Percentiles rank a stretch among this genome's conserved stretches.
phyloP scores from a whole-genome alignment of 2,888 invertebrate species.

The Agrypnus murinus region DNA sequence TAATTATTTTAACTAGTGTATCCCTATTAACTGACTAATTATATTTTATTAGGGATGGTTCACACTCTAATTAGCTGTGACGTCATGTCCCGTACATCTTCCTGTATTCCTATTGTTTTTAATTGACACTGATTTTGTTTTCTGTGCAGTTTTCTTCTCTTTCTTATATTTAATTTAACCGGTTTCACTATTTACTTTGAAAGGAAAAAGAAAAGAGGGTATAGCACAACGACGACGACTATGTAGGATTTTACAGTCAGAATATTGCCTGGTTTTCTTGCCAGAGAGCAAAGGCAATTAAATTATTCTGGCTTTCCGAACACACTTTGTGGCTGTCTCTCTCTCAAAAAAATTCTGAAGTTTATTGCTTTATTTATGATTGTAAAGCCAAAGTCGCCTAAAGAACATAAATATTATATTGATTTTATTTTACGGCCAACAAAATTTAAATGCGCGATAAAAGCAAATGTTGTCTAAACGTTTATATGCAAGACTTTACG shows the following conservation, averaged over 20 bases:
- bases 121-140: constrained; percentile 64
- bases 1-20: constrained; percentile 72
- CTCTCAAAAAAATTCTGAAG: constrained; percentile 41
- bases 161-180: too few relatives aligned
- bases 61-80: constrained; percentile 70
- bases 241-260: constrained; percentile 30
- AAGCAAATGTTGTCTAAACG: constrained; percentile 45
- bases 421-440: constrained; percentile 49
- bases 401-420: constrained; percentile 50
- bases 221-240: constrained; percentile 6
- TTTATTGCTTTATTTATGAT: constrained; percentile 51
- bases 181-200: background rate
- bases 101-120: constrained; percentile 64
- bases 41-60: constrained; percentile 69
- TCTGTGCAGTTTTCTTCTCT: too few relatives aligned
- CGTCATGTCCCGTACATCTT: constrained; percentile 68
- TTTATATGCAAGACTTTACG: constrained; percentile 37
- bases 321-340: constrained; percentile 45
- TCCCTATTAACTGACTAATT: constrained; percentile 72
- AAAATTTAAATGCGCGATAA: constrained; percentile 50
- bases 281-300: constrained; percentile 43
- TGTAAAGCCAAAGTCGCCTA: constrained; percentile 47
- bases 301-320: constrained; percentile 47
- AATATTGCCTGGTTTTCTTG: constrained; percentile 41
- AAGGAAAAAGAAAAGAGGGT: constrained; percentile 4